A percentile compares a stretch with the other conserved stretches of the same genome.
Evolutionary conservation across 2,888 invertebrate genomes (phyloP).

Genomic region (Synergus japonicus): DNA sequence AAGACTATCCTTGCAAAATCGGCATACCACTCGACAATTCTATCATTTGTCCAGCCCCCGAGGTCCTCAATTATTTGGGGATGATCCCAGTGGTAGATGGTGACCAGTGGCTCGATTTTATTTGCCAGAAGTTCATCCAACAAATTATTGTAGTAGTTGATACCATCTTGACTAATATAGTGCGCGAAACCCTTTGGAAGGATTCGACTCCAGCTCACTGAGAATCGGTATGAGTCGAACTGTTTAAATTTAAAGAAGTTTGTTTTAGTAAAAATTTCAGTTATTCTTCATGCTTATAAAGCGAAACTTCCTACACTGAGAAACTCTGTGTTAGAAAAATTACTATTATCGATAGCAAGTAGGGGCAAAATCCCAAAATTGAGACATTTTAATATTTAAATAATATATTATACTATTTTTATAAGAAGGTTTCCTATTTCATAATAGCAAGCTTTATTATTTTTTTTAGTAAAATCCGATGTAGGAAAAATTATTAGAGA

Average conservation of each 20-base stretch:
- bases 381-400: too few relatives aligned
- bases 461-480: too few relatives aligned
- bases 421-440: too few relatives aligned
- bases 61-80: slow-evolving; percentile 83
- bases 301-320: too few relatives aligned
- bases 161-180: slow-evolving; percentile 72
- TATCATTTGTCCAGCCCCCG: slow-evolving; percentile 84
- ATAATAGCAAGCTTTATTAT: too few relatives aligned
- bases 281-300: too few relatives aligned
- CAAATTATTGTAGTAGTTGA: slow-evolving; percentile 78
- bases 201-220: slow-evolving; percentile 78
- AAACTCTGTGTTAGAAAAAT: too few relatives aligned
- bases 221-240: slow-evolving; percentile 76
- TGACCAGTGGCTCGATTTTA: slow-evolving; percentile 85
- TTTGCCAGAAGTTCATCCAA: slow-evolving; percentile 78
- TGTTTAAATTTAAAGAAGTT: neutral
- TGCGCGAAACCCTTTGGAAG: slow-evolving; percentile 76
- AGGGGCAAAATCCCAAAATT: too few relatives aligned
- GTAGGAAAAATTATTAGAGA: too few relatives aligned
- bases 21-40: slow-evolving; percentile 82
- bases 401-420: too few relatives aligned
- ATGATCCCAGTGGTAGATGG: slow-evolving; percentile 86
- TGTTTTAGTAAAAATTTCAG: too few relatives aligned
- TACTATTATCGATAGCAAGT: too few relatives aligned
- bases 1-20: slow-evolving; percentile 83